phyloP scores from a whole-genome alignment of 2,113 vertebrate species.

The Triplophysa tibetana region DNA sequence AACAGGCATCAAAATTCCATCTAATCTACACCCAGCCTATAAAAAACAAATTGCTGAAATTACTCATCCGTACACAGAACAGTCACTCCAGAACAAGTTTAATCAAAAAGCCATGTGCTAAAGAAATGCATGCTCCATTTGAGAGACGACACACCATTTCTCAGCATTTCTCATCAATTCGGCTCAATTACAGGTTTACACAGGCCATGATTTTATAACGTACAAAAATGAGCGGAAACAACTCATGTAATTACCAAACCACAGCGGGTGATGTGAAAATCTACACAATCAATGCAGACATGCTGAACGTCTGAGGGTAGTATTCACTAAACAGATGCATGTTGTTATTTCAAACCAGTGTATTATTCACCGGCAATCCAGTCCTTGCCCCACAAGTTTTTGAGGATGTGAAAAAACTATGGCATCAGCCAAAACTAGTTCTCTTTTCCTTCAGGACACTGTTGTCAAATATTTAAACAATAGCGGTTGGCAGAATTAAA shows the following conservation, averaged over 20 bases:
- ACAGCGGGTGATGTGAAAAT: conserved; percentile 10
- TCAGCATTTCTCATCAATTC: conserved; percentile 17
- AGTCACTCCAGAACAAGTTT: conserved; percentile 10
- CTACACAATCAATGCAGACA: conserved; percentile 17
- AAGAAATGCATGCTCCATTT: conserved; percentile 6
- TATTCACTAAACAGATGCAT: no score
- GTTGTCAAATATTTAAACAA: no score
- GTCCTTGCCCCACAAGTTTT: no score
- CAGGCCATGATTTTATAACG: conserved; percentile 15
- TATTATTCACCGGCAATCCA: no score
- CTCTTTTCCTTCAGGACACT: no score
- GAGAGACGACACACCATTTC: conserved; percentile 4
- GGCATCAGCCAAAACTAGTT: no score
- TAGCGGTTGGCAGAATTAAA: no score
- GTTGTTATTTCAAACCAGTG: no score
- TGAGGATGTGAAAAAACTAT: not conserved
- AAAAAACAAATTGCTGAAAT: conserved; percentile 31
- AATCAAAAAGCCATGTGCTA: conserved; percentile 10
- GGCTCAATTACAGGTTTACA: conserved; percentile 21
- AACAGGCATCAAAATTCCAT: conserved; percentile 66
- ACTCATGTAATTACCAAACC: conserved; percentile 30
- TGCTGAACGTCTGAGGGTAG: not conserved
- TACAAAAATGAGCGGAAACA: conserved; percentile 18
- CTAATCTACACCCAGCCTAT: conserved; percentile 79
- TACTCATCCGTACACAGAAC: not conserved